phyloP scores from a whole-genome alignment of 2,888 invertebrate species.

The Epiblema foenella region DNA sequence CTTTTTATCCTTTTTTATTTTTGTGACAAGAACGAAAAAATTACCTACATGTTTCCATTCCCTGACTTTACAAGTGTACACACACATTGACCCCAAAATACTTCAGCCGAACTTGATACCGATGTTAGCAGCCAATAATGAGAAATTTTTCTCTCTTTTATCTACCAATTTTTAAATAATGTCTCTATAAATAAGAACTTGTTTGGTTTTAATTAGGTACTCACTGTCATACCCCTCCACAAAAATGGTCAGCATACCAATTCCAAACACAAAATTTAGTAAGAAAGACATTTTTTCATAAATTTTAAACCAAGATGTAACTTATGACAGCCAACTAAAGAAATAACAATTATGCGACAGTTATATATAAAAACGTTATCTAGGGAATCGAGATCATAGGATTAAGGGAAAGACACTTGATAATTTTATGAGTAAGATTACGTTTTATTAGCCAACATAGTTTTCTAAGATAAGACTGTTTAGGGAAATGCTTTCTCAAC shows the following conservation, averaged over 20 bases:
- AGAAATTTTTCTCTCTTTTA: too few species aligned
- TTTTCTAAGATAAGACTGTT: constrained; percentile 19
- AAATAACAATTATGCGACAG: constrained; percentile 13
- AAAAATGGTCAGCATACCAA: constrained; percentile 2
- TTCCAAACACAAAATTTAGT: constrained; percentile 28
- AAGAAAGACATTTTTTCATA: constrained; percentile 19
- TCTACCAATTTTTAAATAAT: too few species aligned
- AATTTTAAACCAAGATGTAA: constrained; percentile 2
- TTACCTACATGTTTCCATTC: too few species aligned
- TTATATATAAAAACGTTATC: constrained; percentile 37
- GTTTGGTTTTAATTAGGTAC: background rate
- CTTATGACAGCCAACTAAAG: constrained; percentile 11
- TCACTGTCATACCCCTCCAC: constrained; percentile 30
- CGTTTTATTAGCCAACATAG: constrained; percentile 22
- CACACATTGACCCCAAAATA: too few species aligned
- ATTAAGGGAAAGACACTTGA: constrained; percentile 26
- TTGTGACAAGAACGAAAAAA: too few species aligned
- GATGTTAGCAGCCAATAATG: too few species aligned
- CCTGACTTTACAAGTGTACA: too few species aligned
- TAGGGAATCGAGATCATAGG: constrained; percentile 28
- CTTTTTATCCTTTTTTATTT: too few species aligned
- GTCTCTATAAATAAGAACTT: too few species aligned
- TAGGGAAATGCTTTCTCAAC: constrained; percentile 21
- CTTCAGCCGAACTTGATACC: too few species aligned
- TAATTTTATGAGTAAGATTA: constrained; percentile 31